Evolutionary conservation across 2,888 invertebrate species (phyloP), one percentile per base, ranked within the genome.

Genomic region (Drosophila ochracea): DNA sequence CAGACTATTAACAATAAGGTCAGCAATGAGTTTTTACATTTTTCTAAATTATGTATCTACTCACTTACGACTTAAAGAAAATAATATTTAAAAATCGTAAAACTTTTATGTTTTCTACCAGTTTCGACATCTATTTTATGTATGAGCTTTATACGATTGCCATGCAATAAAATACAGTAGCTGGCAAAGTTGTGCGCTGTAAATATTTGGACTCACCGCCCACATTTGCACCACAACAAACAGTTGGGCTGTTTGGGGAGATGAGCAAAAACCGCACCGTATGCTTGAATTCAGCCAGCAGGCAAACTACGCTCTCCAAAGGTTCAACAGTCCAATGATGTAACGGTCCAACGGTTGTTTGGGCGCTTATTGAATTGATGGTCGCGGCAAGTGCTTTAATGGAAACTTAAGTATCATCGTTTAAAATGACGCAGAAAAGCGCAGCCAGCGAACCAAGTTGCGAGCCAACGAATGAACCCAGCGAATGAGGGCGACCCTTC

Each of bases 391-490:
- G 87, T 86, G 78, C 90, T 88, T 88, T 88, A 88, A 88, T 88
- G 87, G 87, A 89, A 89, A 88, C 90, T 90, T 88, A 90, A 88
- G 90, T 88, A 90, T 90, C 87, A 90, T 88, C 87, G 76, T 83
- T 90, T 90, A 84, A 88, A 88, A 85, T 89, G 89, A 84, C 74
- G 89, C 82, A 78, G 75, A 89, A 90, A 86, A 75, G 83, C 83
- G 89, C 89, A 85, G 64, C 33, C 55, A 52, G 19, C 19, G 25
- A 63, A 57, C 33, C 66, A 39, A 21, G 28, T 37, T 19, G 19
- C 37, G 41, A 39, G 10, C 19, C 37, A 52, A 16, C 37, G 41
- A 63, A 64, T 39, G 67, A 68, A 49, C 66, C 64, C 60, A 52
- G 10, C 73, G 39, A 77, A 73, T 54, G 69, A 59, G 66, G 76